Evolutionary conservation across 2,797 vertebrate species (phyloP).

Genomic region (Cossypha polioptera): DNA sequence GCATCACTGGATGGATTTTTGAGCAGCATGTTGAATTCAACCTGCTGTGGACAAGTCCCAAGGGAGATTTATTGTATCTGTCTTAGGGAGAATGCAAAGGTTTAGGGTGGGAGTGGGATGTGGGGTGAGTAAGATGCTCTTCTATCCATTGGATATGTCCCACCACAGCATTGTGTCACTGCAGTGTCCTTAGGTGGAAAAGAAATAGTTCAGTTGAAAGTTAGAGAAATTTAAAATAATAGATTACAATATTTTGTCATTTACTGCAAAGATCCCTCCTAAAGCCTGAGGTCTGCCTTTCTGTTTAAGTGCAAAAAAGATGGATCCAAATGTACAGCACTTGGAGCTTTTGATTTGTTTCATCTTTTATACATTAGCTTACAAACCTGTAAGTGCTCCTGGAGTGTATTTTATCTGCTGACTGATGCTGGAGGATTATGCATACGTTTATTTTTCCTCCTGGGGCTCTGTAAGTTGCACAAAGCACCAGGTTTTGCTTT

Average conservation of each 20-base stretch:
- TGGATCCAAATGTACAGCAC: background rate
- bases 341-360: slow-evolving; percentile 21
- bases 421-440: background rate
- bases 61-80: background rate
- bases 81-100: background rate
- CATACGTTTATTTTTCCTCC: slow-evolving; percentile 7
- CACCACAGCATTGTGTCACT: background rate
- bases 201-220: background rate
- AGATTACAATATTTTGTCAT: background rate
- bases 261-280: background rate
- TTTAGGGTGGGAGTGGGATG: background rate
- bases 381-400: background rate
- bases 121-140: background rate
- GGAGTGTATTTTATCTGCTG: slow-evolving; percentile 30
- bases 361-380: slow-evolving; percentile 40
- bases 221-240: background rate
- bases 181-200: background rate
- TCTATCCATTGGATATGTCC: rapidly evolving
- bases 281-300: background rate
- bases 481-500: background rate
- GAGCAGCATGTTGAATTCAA: background rate
- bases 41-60: background rate
- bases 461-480: background rate
- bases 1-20: background rate
- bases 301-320: background rate